Base-by-base conservation (phyloP, 2,888 invertebrate genomes). In the Nomada fucata region DNA sequence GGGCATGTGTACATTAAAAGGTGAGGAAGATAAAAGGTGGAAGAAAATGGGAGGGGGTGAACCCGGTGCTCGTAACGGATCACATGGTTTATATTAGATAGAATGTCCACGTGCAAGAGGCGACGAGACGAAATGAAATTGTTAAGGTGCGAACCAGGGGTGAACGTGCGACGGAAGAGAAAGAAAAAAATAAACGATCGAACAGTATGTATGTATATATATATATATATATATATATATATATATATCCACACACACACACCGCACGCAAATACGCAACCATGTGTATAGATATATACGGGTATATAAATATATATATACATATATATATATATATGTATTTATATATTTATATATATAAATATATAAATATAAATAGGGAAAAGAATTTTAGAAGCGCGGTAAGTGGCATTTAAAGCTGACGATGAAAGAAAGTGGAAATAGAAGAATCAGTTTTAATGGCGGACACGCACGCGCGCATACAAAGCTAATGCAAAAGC, bases 1-100 rank as follows among this genome's bases (percentile, higher is more conserved):
- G 93, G 93, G 92, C 93, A 67, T 73, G 93, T 93, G 93, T 93
- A 93, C 93, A 93, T 93, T 93, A 93, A 93, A 86, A 82, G 89
- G 89, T 87, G 47, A 47, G 15, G 42, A 26, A 47, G 3, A 61
- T 15, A 63, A 44, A 63, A 44, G 2, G 20, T n/a, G 18, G n/a
- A 13, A 13, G 59, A 47, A 15, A 23, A 55, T 2, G 42, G 15
- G 80, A 60, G 89, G 87, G 86, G 13, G 67, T 18, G 13, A 20
- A n/a, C 82, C 83, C 90, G 90, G 88, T 90, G 89, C 90, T 91
- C 92, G 91, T 90, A 36, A 89, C 85, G 85, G 86, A 82, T 84
- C 53, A 11, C 57, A 26, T 23, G 61, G 70, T 55, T 64, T 67
- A 15, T 44, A 26, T 47, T 81, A 83, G 77, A 69, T 69, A 78